Percentiles rank a stretch among this genome's conserved stretches.
Evolutionary conservation across 2,888 invertebrate species (phyloP).

Genomic region (Thera britannica): DNA sequence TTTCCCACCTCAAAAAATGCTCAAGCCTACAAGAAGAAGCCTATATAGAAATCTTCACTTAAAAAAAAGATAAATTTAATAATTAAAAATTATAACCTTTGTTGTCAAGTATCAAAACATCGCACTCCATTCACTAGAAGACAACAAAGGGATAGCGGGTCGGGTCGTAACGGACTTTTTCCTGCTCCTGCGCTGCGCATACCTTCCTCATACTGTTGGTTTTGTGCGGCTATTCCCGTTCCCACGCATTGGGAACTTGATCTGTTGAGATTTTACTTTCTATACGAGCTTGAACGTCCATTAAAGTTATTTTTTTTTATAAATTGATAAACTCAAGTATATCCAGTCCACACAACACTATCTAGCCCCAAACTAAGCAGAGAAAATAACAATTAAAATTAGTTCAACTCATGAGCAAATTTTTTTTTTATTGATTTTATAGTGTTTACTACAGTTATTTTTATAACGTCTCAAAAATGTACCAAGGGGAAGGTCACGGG

Average conservation of each 20-base stretch:
- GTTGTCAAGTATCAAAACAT: slow-evolving; percentile 57
- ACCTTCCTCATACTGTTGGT: slow-evolving; percentile 62
- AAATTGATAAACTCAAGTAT: too few relatives aligned
- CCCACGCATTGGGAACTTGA: slow-evolving; percentile 62
- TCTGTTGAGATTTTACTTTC: slow-evolving; percentile 17
- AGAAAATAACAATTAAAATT: too few relatives aligned
- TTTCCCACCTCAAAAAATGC: too few relatives aligned
- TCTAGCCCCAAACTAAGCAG: too few relatives aligned
- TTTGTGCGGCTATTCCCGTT: slow-evolving; percentile 62
- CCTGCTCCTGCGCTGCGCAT: slow-evolving; percentile 69
- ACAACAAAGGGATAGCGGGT: slow-evolving; percentile 75
- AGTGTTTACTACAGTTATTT: too few relatives aligned
- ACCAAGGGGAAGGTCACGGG: too few relatives aligned
- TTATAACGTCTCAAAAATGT: too few relatives aligned
- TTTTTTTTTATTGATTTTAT: too few relatives aligned
- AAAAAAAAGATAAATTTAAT: background rate
- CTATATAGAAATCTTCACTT: too few relatives aligned
- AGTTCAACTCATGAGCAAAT: too few relatives aligned
- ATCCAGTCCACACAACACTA: too few relatives aligned
- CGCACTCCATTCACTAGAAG: slow-evolving; percentile 41
- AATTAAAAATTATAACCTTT: background rate
- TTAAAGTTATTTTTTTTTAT: background rate
- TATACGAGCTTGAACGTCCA: slow-evolving; percentile 10
- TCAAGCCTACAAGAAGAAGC: too few relatives aligned
- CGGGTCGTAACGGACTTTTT: slow-evolving; percentile 82